phyloP scores from a whole-genome alignment of 64 coral and sea anemone genomes.

The Pocillopora damicornis region DNA sequence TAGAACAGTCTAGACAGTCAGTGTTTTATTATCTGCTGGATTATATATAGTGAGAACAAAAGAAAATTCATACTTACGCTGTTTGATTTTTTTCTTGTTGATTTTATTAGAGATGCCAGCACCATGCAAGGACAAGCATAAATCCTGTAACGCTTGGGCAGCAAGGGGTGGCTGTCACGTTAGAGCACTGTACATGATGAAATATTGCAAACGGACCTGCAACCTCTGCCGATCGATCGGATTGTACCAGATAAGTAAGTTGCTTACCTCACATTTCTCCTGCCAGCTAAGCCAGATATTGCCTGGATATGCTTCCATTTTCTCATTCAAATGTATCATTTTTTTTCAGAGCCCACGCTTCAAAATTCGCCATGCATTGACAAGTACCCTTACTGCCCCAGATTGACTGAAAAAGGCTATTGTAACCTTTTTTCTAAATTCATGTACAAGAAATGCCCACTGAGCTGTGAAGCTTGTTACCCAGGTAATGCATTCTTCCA shows the following conservation, averaged over 20 bases:
- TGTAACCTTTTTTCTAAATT: slow-evolving; percentile 35
- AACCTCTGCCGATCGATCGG: slow-evolving; percentile 18
- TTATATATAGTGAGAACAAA: too few species aligned
- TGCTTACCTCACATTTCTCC: not conserved
- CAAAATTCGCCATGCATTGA: slow-evolving; percentile 6
- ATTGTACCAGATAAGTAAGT: slow-evolving; percentile 22
- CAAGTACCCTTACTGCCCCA: not conserved
- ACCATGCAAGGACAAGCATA: slow-evolving; percentile 17
- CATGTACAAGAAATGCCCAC: slow-evolving; percentile 42
- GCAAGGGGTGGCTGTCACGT: slow-evolving; percentile 16
- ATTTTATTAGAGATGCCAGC: not conserved
- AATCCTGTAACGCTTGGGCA: slow-evolving; percentile 18
- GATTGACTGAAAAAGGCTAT: slow-evolving; percentile 14
- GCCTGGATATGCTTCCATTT: not conserved
- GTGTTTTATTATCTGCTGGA: too few species aligned
- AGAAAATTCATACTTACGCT: not conserved
- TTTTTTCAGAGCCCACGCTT: not conserved
- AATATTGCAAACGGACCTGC: slow-evolving; percentile 29
- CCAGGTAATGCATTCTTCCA: not conserved
- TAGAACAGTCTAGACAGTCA: too few species aligned
- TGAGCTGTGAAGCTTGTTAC: slow-evolving; percentile 28
- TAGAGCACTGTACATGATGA: slow-evolving; percentile 44
- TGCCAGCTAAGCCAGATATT: not conserved
- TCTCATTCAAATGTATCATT: not conserved
- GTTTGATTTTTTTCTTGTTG: not conserved